A percentile compares a stretch with the other conserved stretches of the same genome.
phyloP scores from a whole-genome alignment of 2,113 vertebrate genomes.

The Calidris pugnax region DNA sequence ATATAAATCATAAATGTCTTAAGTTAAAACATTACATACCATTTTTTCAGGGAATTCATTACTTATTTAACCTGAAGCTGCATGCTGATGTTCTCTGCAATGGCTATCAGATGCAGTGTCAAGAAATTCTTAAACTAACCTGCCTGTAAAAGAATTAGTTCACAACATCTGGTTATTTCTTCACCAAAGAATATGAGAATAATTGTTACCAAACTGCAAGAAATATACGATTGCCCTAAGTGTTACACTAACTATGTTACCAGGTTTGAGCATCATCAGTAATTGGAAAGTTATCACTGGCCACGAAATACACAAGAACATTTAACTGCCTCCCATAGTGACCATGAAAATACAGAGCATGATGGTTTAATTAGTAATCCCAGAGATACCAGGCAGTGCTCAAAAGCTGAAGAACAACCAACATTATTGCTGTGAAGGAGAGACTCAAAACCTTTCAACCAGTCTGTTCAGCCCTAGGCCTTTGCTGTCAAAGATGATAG shows the following conservation, averaged over 20 bases:
- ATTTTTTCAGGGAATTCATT: background rate
- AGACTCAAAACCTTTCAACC: background rate
- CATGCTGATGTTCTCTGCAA: background rate
- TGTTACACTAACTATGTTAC: background rate
- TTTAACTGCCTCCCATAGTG: conserved; percentile 29
- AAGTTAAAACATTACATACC: background rate
- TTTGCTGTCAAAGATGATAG: background rate
- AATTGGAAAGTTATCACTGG: conserved; percentile 34
- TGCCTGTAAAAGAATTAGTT: background rate
- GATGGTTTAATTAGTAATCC: conserved; percentile 56
- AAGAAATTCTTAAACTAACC: background rate
- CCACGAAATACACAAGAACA: conserved; percentile 5
- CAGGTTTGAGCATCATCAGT: conserved; percentile 32
- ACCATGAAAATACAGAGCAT: conserved; percentile 21
- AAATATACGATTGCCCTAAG: background rate
- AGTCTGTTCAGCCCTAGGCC: background rate
- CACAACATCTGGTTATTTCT: background rate
- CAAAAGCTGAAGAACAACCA: background rate
- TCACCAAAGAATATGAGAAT: background rate
- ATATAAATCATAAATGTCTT: background rate
- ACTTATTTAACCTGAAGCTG: background rate
- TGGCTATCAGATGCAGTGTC: background rate
- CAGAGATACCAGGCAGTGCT: background rate
- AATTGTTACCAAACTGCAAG: background rate
- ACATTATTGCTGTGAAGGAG: background rate